A percentile compares a stretch with the other conserved stretches of the same genome.
Conservation (phyloP, 2,888 invertebrate species). For the Ellobium chinense region DNA sequence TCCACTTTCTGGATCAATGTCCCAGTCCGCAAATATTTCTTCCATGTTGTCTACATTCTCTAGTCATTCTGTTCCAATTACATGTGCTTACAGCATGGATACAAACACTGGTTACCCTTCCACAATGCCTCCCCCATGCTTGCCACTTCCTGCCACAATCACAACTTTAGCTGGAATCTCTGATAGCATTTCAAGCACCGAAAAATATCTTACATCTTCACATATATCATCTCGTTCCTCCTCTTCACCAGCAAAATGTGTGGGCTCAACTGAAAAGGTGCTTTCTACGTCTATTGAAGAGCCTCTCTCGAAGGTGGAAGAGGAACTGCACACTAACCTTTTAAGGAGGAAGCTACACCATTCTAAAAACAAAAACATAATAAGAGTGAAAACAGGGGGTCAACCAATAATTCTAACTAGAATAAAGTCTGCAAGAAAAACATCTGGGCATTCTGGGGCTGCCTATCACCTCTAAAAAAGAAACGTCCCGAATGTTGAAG, state of each 20-base stretch:
- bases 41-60: neutral
- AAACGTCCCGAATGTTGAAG: neutral
- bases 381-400: neutral
- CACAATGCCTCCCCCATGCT: neutral
- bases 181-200: neutral
- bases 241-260: neutral
- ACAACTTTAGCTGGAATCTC: neutral
- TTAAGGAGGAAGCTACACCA: neutral
- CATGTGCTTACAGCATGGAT: neutral
- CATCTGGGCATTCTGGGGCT: neutral
- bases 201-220: neutral
- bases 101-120: neutral
- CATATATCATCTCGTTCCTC: neutral
- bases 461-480: neutral
- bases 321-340: neutral
- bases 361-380: neutral
- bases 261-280: neutral
- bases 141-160: neutral
- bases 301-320: neutral
- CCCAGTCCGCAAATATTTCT: neutral
- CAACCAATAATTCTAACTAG: neutral
- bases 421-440: neutral
- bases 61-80: neutral
- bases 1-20: neutral
- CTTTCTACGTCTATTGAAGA: neutral